These are phyloP conservation scores for Zeuzera pyrina DNA, from an alignment of 2,888 invertebrate species.

Conservation along the genomic window DNA sequence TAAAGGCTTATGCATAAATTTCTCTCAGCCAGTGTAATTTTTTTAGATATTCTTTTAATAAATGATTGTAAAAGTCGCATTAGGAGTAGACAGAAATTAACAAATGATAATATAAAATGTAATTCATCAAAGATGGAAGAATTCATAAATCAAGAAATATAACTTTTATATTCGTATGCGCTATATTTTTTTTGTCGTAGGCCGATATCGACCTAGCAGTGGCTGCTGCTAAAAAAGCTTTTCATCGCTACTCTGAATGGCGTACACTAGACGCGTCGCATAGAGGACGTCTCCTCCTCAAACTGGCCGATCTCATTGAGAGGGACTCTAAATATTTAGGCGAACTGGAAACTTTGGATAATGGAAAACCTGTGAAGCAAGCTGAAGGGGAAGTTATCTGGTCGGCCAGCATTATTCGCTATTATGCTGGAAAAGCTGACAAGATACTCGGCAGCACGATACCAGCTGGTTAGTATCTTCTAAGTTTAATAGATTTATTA, in stretches of 20 bases:
- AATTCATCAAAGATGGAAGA: too few species aligned
- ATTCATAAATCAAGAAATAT: too few species aligned
- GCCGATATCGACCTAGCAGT: constrained; percentile 87
- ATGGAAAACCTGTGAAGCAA: constrained; percentile 88
- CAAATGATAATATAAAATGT: too few species aligned
- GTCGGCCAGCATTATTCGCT: constrained; percentile 77
- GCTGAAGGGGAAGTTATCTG: constrained; percentile 77
- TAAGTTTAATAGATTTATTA: background rate
- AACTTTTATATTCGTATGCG: too few species aligned
- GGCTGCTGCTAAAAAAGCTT: constrained; percentile 83
- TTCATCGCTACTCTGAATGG: constrained; percentile 82
- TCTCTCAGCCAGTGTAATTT: too few species aligned
- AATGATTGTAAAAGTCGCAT: too few species aligned
- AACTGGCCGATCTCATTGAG: constrained; percentile 83
- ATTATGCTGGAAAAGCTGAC: constrained; percentile 93
- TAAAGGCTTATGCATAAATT: too few species aligned
- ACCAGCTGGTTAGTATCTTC: constrained; percentile 68
- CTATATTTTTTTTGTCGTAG: too few species aligned
- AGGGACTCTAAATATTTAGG: constrained; percentile 80
- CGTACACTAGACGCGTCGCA: constrained; percentile 84
- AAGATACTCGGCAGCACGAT: constrained; percentile 86
- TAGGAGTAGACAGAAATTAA: too few species aligned
- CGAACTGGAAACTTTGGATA: constrained; percentile 92
- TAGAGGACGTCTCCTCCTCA: constrained; percentile 79
- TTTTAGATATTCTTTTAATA: too few species aligned